Conservation (phyloP, 2,888 invertebrate species). For the Rhyacophila evoluta region DNA sequence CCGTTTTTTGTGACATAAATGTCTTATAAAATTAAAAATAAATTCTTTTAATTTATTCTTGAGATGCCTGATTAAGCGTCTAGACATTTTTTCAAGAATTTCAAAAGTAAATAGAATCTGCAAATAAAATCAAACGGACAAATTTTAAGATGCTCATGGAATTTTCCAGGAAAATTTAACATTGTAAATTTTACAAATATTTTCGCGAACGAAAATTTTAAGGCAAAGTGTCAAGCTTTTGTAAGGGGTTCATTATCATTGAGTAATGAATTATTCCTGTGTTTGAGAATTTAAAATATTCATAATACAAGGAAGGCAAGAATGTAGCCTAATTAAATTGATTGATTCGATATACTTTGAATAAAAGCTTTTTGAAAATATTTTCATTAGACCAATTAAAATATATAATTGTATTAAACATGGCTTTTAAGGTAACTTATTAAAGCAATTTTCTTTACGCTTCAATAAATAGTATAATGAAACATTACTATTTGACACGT, state of each 20-base stretch:
- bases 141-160: neutral
- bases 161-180: neutral
- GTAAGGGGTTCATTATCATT: constrained; percentile 3
- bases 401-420: no score
- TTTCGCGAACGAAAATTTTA: neutral
- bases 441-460: no score
- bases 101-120: neutral
- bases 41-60: neutral
- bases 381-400: no score
- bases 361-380: no score
- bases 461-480: no score
- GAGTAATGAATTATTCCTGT: constrained; percentile 18
- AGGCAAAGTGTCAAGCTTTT: neutral
- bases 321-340: neutral
- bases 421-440: no score
- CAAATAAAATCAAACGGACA: neutral
- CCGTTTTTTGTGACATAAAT: no score
- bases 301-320: neutral
- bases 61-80: neutral
- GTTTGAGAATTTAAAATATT: neutral
- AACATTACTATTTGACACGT: no score
- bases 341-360: neutral
- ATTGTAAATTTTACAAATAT: constrained; percentile 14
- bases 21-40: neutral
- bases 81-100: neutral